Evolutionary conservation across 2,797 vertebrate species (phyloP).

Genomic region (Sebastes goodei): DNA sequence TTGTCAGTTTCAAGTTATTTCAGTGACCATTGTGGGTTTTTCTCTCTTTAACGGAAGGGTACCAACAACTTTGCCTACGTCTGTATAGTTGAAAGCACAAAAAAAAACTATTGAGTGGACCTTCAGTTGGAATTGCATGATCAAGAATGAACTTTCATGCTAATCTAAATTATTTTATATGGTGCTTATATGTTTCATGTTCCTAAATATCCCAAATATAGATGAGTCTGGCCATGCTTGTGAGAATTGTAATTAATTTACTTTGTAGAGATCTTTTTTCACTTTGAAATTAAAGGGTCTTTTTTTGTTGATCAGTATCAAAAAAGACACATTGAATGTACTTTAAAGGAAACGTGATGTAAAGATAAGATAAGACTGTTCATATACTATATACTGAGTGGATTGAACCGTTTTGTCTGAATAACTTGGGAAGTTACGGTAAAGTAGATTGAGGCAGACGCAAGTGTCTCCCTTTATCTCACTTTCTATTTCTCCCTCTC

Average conservation of each 20-base stretch:
- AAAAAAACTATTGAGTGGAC: fast-evolving
- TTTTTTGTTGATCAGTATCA: not conserved
- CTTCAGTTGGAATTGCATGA: no score
- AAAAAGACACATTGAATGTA: not conserved
- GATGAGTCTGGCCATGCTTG: fast-evolving
- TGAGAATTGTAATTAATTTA: not conserved
- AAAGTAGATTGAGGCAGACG: not conserved
- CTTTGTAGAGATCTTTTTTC: not conserved
- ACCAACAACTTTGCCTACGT: no score
- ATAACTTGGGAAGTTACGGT: not conserved
- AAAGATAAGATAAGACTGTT: not conserved
- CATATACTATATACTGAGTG: fast-evolving
- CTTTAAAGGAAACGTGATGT: not conserved
- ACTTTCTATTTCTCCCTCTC: constrained; percentile 4
- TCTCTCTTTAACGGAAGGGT: no score
- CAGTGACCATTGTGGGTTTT: no score
- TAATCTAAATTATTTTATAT: not conserved
- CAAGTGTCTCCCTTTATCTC: constrained; percentile 11
- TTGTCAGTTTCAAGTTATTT: no score
- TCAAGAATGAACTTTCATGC: not conserved
- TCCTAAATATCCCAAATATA: not conserved
- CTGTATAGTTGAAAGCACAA: no score
- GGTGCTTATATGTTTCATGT: not conserved
- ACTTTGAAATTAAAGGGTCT: not conserved
- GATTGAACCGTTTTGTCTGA: not conserved